A percentile compares a stretch with the other conserved stretches of the same genome.
Evolutionary conservation across 2,113 vertebrate genomes (phyloP).

Genomic region (Noctilio leporinus): DNA sequence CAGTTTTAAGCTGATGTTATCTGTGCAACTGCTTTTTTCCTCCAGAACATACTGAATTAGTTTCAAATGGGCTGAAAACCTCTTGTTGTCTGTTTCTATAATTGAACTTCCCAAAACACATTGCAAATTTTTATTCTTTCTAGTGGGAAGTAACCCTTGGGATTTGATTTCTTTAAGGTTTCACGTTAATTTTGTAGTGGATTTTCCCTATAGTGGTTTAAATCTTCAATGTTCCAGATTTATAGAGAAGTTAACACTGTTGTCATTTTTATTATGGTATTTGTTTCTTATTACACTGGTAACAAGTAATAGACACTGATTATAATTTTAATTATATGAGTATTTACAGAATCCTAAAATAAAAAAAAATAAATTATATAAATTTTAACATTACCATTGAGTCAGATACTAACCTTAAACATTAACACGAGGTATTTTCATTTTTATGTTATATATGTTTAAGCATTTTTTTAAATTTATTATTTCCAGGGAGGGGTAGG

Average conservation of each 20-base stretch:
- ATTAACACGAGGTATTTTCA: neutral
- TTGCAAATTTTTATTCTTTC: slow-evolving; percentile 22
- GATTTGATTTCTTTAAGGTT: slow-evolving; percentile 45
- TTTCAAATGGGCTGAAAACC: slow-evolving; percentile 58
- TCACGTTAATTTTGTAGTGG: slow-evolving; percentile 37
- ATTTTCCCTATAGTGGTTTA: neutral
- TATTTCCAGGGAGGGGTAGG: no score
- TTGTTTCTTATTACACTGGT: neutral
- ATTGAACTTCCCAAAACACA: slow-evolving; percentile 62
- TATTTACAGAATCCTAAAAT: neutral
- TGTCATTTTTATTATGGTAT: neutral
- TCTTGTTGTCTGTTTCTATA: slow-evolving; percentile 61
- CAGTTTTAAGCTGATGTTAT: slow-evolving; percentile 58
- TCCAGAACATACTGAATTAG: slow-evolving; percentile 52
- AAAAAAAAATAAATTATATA: neutral
- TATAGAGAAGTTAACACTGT: slow-evolving; percentile 1
- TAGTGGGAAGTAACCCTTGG: slow-evolving; percentile 21
- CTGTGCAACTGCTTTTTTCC: slow-evolving; percentile 42
- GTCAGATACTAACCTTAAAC: neutral
- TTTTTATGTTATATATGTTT: neutral
- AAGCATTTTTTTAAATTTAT: neutral
- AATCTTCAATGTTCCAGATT: slow-evolving; percentile 26
- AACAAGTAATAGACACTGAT: neutral
- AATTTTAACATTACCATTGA: neutral
- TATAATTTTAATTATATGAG: neutral